Percentiles rank a stretch among this genome's conserved stretches.
These are phyloP conservation scores for Pseudococcus longispinus DNA, from an alignment of 2,888 invertebrate species.

Conservation along the genomic window DNA sequence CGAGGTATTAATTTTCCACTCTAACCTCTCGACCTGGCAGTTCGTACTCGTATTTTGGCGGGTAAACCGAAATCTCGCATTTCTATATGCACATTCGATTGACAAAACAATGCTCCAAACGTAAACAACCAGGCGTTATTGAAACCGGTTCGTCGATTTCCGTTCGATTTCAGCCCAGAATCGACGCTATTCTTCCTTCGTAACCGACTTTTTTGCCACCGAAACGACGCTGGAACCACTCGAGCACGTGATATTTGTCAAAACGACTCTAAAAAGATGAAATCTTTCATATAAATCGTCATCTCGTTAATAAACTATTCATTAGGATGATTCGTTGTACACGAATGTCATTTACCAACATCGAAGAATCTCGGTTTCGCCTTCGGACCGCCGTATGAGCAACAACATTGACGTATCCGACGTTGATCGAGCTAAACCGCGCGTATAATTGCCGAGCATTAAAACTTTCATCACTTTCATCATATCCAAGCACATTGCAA, in stretches of 20 bases:
- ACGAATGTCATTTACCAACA: not conserved
- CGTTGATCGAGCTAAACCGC: not conserved
- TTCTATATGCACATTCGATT: not conserved
- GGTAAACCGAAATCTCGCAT: not conserved
- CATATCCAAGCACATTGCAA: too few species aligned
- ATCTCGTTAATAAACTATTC: not conserved
- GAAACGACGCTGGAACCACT: not conserved
- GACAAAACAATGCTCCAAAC: not conserved
- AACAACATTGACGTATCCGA: constrained; percentile 8
- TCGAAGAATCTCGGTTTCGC: not conserved
- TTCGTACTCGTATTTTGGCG: not conserved
- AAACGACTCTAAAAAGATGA: not conserved
- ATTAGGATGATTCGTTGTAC: too few species aligned
- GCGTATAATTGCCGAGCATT: not conserved
- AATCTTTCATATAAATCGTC: not conserved
- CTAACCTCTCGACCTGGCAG: not conserved
- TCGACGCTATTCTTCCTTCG: not conserved
- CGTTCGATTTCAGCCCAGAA: not conserved
- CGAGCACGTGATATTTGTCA: not conserved
- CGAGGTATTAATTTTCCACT: constrained; percentile 26
- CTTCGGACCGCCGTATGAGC: constrained; percentile 19
- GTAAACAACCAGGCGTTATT: too few species aligned
- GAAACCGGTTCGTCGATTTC: constrained; percentile 22
- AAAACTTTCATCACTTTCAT: not conserved
- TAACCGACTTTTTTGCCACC: not conserved